Evolutionary conservation across 2,113 vertebrate species (phyloP).

Genomic region (Genyomyrus donnyi): DNA sequence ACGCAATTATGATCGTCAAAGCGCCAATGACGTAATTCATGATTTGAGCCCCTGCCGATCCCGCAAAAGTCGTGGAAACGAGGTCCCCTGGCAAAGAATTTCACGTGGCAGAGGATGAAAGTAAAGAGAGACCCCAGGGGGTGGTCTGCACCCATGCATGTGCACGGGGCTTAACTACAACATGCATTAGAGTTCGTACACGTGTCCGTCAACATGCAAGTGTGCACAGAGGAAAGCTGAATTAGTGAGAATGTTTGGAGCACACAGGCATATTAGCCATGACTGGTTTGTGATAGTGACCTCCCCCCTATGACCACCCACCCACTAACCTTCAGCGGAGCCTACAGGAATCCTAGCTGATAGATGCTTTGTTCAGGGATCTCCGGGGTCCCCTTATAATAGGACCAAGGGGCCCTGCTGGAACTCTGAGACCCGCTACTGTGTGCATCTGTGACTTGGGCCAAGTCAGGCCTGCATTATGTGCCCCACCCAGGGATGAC

Average conservation of each 20-base stretch:
- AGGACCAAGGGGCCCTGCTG: background rate
- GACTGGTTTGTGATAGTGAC: background rate
- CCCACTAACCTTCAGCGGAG: background rate
- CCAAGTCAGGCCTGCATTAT: background rate
- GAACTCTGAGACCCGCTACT: background rate
- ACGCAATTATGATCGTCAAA: slow-evolving; percentile 28
- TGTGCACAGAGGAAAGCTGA: background rate
- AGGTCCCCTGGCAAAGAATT: background rate
- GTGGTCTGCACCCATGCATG: background rate
- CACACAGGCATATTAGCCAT: background rate
- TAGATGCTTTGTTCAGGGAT: background rate
- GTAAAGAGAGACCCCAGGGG: background rate
- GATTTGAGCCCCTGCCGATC: slow-evolving; percentile 4
- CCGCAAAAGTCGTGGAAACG: background rate
- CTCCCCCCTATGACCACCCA: background rate
- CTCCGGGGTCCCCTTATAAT: background rate
- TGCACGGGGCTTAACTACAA: background rate
- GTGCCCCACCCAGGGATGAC: background rate
- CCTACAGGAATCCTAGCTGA: background rate
- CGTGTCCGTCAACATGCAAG: background rate
- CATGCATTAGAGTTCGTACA: background rate
- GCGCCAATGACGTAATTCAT: slow-evolving; percentile 7
- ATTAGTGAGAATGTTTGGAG: background rate
- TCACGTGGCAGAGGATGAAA: background rate
- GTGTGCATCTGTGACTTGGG: background rate